Evolutionary conservation across 2,113 vertebrate genomes (phyloP), one percentile per base, ranked within the genome.

Genomic region (Origma solitaria): DNA sequence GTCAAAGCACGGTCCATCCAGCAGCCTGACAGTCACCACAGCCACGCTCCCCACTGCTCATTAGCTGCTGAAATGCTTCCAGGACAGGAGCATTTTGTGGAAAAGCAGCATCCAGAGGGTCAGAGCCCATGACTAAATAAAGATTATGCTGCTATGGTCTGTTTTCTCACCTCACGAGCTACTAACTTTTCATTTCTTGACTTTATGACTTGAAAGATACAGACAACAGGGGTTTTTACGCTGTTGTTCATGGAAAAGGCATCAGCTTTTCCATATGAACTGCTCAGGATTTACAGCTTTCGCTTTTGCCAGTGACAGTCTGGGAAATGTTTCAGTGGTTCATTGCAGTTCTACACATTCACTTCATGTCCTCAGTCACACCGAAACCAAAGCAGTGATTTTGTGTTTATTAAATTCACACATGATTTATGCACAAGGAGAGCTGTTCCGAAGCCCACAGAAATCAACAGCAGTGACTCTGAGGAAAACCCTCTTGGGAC

Each of bases 1-100:
- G 5, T 56, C 3, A 2, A 38, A 71, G 56, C 56, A 47, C 0
- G 0, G 24, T 2, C 61, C 50, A 11, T 33, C 60, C 42, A 6
- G 42, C 51, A 51, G 44, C 25, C 57, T 37, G 44, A 37, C 72
- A 31, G 45, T 11, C 58, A 45, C 50, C n/a, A 11, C 10, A 15
- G 80, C 53, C 49, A 1, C 11, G 0, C 20, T 45, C 10, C 5
- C 3, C 15, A 7, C 65, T 15, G 47, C 69, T 57, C 13, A 49
- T 42, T 12, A 68, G 25, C n/a, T 37, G 51, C 81, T 56, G 70
- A 45, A 57, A 64, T 1, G 5, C 33, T 53, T 22, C 70, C 75
- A 72, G 77, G n/a, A 87, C 65, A 76, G 89, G 38, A 81, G 33
- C 45, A 22, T 72, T 82, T 57, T 10, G 13, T 66, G 69, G 40